These are phyloP conservation scores for Platichthys flesus DNA, from an alignment of 2,113 vertebrate species.

Conservation along the genomic window DNA sequence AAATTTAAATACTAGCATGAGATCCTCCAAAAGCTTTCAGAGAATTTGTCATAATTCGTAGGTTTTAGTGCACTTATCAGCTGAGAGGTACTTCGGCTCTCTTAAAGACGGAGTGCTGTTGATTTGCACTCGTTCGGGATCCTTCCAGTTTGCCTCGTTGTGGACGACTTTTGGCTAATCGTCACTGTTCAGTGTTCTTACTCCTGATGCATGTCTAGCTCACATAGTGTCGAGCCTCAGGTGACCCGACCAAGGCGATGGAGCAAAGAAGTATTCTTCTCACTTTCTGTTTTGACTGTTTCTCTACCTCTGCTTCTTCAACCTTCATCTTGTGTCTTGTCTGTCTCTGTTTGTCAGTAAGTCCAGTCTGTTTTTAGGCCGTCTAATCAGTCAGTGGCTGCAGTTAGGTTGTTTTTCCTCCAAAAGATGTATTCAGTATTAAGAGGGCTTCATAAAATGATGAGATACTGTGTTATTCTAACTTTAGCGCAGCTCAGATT, in stretches of 20 bases:
- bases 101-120: slow-evolving; percentile 40
- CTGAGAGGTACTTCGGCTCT: slow-evolving; percentile 37
- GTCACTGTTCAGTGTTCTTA: slow-evolving; percentile 33
- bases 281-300: background rate
- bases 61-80: slow-evolving; percentile 38
- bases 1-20: slow-evolving; percentile 5
- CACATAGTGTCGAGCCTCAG: slow-evolving; percentile 7
- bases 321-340: background rate
- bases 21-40: slow-evolving; percentile 6
- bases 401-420: background rate
- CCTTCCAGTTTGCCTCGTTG: slow-evolving; percentile 32
- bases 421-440: background rate
- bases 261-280: slow-evolving; percentile 19
- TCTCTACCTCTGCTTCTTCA: slow-evolving; percentile 4
- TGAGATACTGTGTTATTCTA: background rate
- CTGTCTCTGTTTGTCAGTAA: background rate
- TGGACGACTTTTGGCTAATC: slow-evolving; percentile 36
- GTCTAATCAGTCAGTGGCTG: background rate
- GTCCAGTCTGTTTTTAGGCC: background rate
- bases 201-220: slow-evolving; percentile 13
- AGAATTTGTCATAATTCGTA: slow-evolving; percentile 38
- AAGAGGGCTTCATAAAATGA: background rate
- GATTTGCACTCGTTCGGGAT: slow-evolving; percentile 33
- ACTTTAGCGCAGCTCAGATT: slow-evolving; percentile 3
- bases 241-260: background rate